Base-by-base conservation (phyloP, 2,113 vertebrate genomes). In the Octodon degus region DNA sequence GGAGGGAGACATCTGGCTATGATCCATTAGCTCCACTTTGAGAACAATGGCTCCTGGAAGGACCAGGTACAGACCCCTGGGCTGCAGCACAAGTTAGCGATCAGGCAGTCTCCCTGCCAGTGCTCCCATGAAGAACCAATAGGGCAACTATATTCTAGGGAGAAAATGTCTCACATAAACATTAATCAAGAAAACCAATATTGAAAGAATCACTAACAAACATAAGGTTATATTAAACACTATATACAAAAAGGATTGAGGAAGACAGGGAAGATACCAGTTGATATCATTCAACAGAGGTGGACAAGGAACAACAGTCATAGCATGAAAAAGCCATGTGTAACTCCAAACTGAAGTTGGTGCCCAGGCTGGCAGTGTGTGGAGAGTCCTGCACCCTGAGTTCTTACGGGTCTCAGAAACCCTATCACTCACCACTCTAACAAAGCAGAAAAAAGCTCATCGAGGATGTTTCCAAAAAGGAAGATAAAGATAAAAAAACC, bases 361-460 rank as follows among this genome's bases (percentile, higher is more conserved):
- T 99, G 92, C 98, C 99, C 96, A 99, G 99, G 97, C 98, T 99
- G 97, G 99, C 99, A 90, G 99, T 99, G 16, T 99, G 99, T 97
- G 99, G 99, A 96, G 99, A 99, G 90, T 77, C 40, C 40, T 99
- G 99, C 7, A 98, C 98, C 94, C 99, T 99, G 30, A 99, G 99
- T 80, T 98, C 97, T 47, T 99, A 99, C 94, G 99, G 99, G 91
- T 98, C 98, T 98, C 99, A 98, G 99, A 99, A 97, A 98, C 98
- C 85, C 99, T 58, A 99, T 99, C 97, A 99, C 99, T 98, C 99
- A 99, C 97, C 99, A 99, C 25, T 99, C 99, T 53, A 99, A 99
- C 98, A 99, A 99, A 95, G 99, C 99, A 83, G 99, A 99, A 92
- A 99, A 99, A 99, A 99, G 88, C 99, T 99, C 53, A 98, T 97